A percentile compares a stretch with the other conserved stretches of the same genome.
These are phyloP conservation scores for Chaetodon trifascialis DNA, from an alignment of 2,113 vertebrate genomes.

Conservation along the genomic window DNA sequence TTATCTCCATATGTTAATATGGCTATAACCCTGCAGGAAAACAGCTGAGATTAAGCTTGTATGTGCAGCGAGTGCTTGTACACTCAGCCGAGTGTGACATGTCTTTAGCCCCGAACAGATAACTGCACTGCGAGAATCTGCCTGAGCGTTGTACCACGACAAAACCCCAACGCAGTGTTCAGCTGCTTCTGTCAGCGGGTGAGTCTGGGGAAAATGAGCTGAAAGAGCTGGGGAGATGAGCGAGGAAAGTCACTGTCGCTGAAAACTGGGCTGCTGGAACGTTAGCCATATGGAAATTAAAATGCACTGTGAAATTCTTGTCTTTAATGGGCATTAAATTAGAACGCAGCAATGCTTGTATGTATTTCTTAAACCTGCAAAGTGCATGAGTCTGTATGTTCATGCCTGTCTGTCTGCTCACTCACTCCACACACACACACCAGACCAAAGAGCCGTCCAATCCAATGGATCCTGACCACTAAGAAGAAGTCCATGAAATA, in stretches of 20 bases:
- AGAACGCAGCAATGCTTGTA: not conserved
- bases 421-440: constrained; percentile 8
- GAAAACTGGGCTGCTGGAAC: not conserved
- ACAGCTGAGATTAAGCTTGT: constrained; percentile 47
- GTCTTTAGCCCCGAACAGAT: constrained; percentile 61
- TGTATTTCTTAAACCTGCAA: not conserved
- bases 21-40: constrained; percentile 49
- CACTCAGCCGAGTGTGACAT: constrained; percentile 61
- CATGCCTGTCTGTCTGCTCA: not conserved
- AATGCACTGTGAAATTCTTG: not conserved
- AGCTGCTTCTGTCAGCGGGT: constrained; percentile 7
- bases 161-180: constrained; percentile 8
- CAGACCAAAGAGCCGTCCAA: constrained; percentile 32
- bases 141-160: constrained; percentile 39
- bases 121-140: constrained; percentile 41
- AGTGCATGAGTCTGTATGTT: not conserved
- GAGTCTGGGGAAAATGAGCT: not conserved
- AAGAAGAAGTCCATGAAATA: constrained; percentile 75
- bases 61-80: constrained; percentile 38
- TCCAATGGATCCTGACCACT: constrained; percentile 61
- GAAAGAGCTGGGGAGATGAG: not conserved
- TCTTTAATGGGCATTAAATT: not conserved
- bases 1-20: constrained; percentile 57
- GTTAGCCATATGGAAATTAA: not conserved
- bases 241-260: not conserved